Evolutionary conservation across 2,113 vertebrate species (phyloP).

Genomic region (Brienomyrus brachyistius): DNA sequence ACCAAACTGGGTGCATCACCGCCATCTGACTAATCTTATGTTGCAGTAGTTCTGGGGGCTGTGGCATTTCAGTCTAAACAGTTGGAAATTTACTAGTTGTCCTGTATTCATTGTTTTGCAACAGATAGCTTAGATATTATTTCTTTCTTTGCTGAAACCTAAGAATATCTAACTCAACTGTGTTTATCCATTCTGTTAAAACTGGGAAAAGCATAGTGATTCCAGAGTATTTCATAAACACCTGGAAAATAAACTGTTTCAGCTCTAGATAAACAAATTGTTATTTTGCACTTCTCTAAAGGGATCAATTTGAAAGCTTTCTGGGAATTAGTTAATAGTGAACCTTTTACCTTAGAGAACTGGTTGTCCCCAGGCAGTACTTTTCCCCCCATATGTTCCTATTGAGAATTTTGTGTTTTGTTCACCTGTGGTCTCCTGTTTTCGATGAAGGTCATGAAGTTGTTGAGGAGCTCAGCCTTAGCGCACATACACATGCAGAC

Average conservation of each 20-base stretch:
- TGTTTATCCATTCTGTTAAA: not conserved
- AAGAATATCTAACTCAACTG: not conserved
- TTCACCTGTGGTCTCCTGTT: not conserved
- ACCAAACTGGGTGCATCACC: too few species aligned
- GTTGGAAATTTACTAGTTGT: not conserved
- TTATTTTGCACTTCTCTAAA: conserved; percentile 28
- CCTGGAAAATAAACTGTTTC: not conserved
- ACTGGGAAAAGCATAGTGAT: not conserved
- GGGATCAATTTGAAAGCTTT: conserved; percentile 31
- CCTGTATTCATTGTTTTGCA: not conserved
- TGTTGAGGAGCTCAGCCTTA: not conserved
- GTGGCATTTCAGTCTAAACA: not conserved
- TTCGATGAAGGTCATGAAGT: not conserved
- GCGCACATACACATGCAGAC: not conserved
- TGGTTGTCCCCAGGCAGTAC: conserved; percentile 6
- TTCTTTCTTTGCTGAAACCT: not conserved
- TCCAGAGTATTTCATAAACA: conserved; percentile 8
- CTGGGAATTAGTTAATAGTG: conserved; percentile 23
- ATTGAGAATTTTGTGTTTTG: not conserved
- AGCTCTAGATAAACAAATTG: conserved; percentile 23
- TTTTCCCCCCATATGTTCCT: not conserved
- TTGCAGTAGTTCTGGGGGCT: not conserved
- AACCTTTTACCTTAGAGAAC: conserved; percentile 9
- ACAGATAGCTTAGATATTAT: not conserved
- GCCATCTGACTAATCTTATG: not conserved